Percentiles rank a stretch among this genome's conserved stretches.
phyloP scores from a whole-genome alignment of 2,888 invertebrate genomes.

The Spodoptera littoralis region DNA sequence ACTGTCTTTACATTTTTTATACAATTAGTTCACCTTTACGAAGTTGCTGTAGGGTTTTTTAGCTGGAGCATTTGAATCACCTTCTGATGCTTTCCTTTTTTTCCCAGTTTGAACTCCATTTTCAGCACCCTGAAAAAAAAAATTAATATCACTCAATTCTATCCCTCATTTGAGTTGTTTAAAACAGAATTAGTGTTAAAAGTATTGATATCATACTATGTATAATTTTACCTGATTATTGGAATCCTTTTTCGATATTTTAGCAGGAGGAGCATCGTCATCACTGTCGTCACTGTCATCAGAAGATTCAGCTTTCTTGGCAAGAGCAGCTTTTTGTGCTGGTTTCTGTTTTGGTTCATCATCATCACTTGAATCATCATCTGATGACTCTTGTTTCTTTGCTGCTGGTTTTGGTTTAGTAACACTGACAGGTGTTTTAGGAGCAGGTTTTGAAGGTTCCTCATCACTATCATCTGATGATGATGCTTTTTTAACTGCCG shows the following conservation, averaged over 20 bases:
- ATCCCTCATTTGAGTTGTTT: too few relatives aligned
- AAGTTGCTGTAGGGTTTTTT: conserved; percentile 92
- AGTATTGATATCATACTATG: neutral
- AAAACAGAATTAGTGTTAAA: too few relatives aligned
- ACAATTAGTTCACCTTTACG: conserved; percentile 86
- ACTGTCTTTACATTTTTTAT: neutral
- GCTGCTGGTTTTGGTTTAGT: conserved; percentile 49
- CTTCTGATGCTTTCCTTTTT: conserved; percentile 82
- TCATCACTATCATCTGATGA: conserved; percentile 79
- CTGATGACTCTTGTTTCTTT: conserved; percentile 57
- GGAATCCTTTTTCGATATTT: conserved; percentile 63
- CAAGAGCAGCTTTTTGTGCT: conserved; percentile 56
- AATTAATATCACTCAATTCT: neutral
- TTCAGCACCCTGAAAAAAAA: conserved; percentile 58
- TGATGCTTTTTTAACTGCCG: conserved; percentile 60
- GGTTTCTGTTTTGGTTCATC: conserved; percentile 62
- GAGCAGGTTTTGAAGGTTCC: conserved; percentile 63
- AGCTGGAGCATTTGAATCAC: conserved; percentile 72
- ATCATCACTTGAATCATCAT: conserved; percentile 64
- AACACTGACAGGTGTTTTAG: conserved; percentile 60
- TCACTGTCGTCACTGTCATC: conserved; percentile 67
- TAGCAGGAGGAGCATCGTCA: conserved; percentile 68
- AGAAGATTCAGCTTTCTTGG: conserved; percentile 68
- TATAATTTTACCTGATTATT: conserved; percentile 60
- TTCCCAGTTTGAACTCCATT: conserved; percentile 73